Base-by-base conservation (phyloP, 2,888 invertebrate species). In the Cordilura impudica region DNA sequence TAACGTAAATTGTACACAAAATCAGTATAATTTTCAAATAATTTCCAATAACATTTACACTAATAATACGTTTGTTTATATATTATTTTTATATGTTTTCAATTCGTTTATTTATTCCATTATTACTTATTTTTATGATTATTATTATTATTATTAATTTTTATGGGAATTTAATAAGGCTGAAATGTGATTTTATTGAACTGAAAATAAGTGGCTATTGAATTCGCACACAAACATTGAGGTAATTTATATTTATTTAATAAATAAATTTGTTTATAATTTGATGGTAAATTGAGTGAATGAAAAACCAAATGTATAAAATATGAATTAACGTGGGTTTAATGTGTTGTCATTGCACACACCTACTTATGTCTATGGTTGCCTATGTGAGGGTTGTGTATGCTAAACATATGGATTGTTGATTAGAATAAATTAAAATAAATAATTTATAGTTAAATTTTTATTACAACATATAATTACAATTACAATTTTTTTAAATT, bases 141-240 rank as follows among this genome's bases (percentile, higher is more conserved):
- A 58, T 69, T 66, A 49, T 76, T 72, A 76, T 78, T 81, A 73
- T 81, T 79, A 75, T 82, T 78, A 81, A 83, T 82, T 82, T 83
- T 83, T 83, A 83, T 81, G 80, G 72, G 75, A 75, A 82, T 83
- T 83, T 83, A 83, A 83, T 83, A 81, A 82, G 79, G 78, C 66
- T 65, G 78, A 70, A 72, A 78, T 78, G 61, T 80, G 72, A 78
- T 80, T 80, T 78, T 69, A 81, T 80, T 75, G 60, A 66, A 53
- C 53, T 45, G 31, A 23, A 74, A 47, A 74, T 45, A 14, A 66
- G 43, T 63, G 53, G 16, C 3, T 56, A 47, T 31, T 14, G 53
- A 53, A 60, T 56, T 56, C 39, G 5, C 51, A 58, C 31, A 58
- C 56, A 65, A 43, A 43, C 43, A 53, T 43, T 70, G 45, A 69